Evolutionary conservation across 2,797 vertebrate species (phyloP).

Genomic region (Sebastiscus albofasciatus): DNA sequence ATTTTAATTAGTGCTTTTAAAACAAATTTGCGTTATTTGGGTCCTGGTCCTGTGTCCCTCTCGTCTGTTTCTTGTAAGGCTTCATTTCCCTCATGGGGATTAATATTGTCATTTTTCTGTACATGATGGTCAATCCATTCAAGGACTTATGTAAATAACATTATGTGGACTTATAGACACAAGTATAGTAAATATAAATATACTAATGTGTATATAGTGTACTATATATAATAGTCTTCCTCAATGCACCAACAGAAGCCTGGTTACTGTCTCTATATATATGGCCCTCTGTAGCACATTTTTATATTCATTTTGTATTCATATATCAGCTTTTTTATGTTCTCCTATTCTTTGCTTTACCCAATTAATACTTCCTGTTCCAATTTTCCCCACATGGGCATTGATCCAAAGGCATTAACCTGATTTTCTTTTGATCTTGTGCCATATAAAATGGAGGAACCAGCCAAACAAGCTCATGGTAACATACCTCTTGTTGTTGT

Average conservation of each 20-base stretch:
- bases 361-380: background rate
- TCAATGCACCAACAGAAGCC: background rate
- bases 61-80: background rate
- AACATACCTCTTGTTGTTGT: slow-evolving; percentile 96
- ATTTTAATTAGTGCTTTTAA: no score
- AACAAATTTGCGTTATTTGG: no score
- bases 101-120: background rate
- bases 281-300: background rate
- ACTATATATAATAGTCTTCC: no score
- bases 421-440: background rate
- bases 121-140: background rate
- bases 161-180: background rate
- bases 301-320: background rate
- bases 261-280: background rate
- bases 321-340: background rate
- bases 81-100: background rate
- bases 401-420: background rate
- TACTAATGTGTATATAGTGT: background rate
- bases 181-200: no score
- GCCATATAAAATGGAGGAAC: background rate
- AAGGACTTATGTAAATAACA: background rate
- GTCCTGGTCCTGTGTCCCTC: background rate
- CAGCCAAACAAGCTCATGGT: background rate
- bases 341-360: background rate
- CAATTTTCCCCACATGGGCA: background rate